A percentile compares a stretch with the other conserved stretches of the same genome.
These are phyloP conservation scores for Holacanthella duospinosa DNA, from an alignment of 2,888 invertebrate genomes.

Conservation along the genomic window DNA sequence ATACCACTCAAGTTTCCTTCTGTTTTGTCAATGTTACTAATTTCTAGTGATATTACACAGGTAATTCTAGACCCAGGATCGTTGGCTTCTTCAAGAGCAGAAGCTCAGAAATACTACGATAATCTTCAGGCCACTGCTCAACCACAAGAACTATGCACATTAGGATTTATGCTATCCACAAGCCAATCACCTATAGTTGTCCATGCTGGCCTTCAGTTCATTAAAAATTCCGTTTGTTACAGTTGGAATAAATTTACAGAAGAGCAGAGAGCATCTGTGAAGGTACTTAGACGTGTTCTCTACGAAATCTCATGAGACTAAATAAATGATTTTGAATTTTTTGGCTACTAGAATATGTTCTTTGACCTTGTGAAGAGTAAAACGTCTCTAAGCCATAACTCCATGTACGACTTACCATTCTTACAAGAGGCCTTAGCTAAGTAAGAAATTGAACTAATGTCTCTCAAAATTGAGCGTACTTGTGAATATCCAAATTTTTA, in stretches of 20 bases:
- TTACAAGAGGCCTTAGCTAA: slow-evolving; percentile 33
- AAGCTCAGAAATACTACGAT: slow-evolving; percentile 29
- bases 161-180: slow-evolving; percentile 23
- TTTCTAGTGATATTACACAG: too few species aligned
- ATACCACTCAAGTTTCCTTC: too few species aligned
- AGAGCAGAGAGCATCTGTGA: slow-evolving; percentile 13
- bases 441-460: too few species aligned
- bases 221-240: slow-evolving; percentile 88
- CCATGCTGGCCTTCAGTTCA: slow-evolving; percentile 62
- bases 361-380: neutral
- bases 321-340: neutral
- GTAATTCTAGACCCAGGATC: slow-evolving; percentile 15
- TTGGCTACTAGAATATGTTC: neutral
- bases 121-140: slow-evolving; percentile 19
- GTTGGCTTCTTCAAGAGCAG: slow-evolving; percentile 12
- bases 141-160: slow-evolving; percentile 20
- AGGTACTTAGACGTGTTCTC: slow-evolving; percentile 19
- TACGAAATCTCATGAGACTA: too few species aligned
- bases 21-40: too few species aligned
- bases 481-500: too few species aligned
- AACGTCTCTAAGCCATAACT: neutral
- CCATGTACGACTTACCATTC: slow-evolving; percentile 8
- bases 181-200: slow-evolving; percentile 20
- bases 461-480: too few species aligned
- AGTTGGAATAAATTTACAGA: slow-evolving; percentile 70